A percentile compares a stretch with the other conserved stretches of the same genome.
Evolutionary conservation across 1,140 invertebrate genomes (phyloP).

Genomic region (Metopolophium dirhodum): DNA sequence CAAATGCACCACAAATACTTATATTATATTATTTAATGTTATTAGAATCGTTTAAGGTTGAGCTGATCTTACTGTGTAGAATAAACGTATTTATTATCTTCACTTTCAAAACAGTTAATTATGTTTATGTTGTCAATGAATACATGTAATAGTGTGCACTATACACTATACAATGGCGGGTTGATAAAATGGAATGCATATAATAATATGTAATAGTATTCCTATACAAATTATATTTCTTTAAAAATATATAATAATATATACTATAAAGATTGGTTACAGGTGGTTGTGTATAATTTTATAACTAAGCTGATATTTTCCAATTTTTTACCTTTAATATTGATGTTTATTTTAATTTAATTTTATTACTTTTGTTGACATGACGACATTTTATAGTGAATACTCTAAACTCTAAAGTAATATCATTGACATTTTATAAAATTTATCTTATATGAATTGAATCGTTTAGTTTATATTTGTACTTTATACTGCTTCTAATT

Average conservation of each 20-base stretch:
- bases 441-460: not conserved
- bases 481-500: not conserved
- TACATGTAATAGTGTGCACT: not conserved
- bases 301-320: not conserved
- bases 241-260: conserved; percentile 2
- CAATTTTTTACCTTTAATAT: not conserved
- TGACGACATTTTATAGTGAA: not conserved
- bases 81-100: not conserved
- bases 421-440: not conserved
- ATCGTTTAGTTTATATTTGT: not conserved
- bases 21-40: not conserved
- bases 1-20: not conserved
- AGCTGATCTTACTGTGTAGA: not conserved
- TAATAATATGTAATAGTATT: not conserved
- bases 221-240: not conserved
- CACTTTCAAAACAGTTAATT: conserved; percentile 14
- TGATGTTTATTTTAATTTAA: not conserved
- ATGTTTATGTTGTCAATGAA: not conserved
- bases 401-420: not conserved
- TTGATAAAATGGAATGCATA: not conserved
- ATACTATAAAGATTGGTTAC: not conserved
- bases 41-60: not conserved
- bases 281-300: not conserved
- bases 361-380: not conserved
- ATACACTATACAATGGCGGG: not conserved